Evolutionary conservation across 2,113 vertebrate genomes (phyloP).

Genomic region (Rhea americana): DNA sequence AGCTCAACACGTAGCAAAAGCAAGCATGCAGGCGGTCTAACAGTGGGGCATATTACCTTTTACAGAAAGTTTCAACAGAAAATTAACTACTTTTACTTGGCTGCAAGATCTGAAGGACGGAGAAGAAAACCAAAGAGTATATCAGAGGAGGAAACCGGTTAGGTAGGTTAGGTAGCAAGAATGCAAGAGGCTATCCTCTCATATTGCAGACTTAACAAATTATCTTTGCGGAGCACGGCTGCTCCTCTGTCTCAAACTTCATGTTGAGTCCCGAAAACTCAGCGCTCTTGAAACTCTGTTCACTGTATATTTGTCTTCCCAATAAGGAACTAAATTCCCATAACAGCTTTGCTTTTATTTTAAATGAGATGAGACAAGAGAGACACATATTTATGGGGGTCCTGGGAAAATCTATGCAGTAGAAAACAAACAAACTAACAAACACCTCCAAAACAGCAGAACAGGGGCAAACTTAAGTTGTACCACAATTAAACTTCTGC

Average conservation of each 20-base stretch:
- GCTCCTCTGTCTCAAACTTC: conserved; percentile 10
- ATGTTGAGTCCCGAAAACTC: neutral
- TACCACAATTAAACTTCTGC: neutral
- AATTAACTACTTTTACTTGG: conserved; percentile 12
- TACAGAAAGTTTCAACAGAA: conserved; percentile 2
- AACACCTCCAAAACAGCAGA: neutral
- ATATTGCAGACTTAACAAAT: conserved; percentile 30
- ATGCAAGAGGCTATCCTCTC: conserved; percentile 8
- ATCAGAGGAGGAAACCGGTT: conserved; percentile 12
- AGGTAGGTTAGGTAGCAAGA: neutral
- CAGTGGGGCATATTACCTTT: neutral
- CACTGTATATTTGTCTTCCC: neutral
- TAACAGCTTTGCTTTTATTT: conserved; percentile 13
- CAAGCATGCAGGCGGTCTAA: neutral
- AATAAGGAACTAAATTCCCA: neutral
- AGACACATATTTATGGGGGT: neutral
- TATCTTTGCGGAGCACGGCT: neutral
- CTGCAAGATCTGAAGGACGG: neutral
- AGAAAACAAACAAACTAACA: neutral
- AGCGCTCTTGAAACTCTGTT: neutral
- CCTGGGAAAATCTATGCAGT: neutral
- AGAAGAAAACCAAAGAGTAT: neutral
- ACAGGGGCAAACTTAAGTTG: neutral
- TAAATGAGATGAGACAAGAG: neutral
- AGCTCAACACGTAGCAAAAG: neutral